Evolutionary conservation across 2,113 vertebrate genomes (phyloP).

Genomic region (Dicerorhinus sumatrensis): DNA sequence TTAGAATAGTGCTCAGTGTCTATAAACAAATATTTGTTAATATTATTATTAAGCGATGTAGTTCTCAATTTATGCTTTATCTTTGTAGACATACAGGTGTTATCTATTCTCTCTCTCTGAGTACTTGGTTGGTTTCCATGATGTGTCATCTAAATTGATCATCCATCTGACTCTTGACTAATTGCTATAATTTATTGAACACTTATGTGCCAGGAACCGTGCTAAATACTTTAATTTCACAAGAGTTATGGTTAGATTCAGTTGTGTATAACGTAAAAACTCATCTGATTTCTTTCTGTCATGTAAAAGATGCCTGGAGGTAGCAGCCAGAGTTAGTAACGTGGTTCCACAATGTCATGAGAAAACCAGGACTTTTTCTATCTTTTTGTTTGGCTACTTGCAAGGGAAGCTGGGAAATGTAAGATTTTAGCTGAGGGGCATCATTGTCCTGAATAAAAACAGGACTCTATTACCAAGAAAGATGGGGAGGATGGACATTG

Average conservation of each 20-base stretch:
- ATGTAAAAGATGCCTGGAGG: not conserved
- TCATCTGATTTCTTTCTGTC: not conserved
- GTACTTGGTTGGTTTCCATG: not conserved
- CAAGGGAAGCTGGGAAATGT: not conserved
- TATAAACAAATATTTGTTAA: slow-evolving; percentile 24
- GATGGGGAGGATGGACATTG: not conserved
- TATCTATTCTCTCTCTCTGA: not conserved
- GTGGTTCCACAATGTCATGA: not conserved
- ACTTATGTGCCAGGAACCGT: slow-evolving; percentile 3
- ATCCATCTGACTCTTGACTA: not conserved
- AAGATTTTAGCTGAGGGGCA: not conserved
- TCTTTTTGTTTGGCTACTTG: slow-evolving; percentile 9
- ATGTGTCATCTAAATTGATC: not conserved
- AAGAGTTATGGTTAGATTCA: not conserved
- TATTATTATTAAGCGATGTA: not conserved
- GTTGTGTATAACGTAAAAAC: not conserved
- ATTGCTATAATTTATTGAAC: slow-evolving; percentile 19
- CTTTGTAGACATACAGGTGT: not conserved
- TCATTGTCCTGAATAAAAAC: slow-evolving; percentile 18
- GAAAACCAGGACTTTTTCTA: not conserved
- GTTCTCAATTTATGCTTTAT: not conserved
- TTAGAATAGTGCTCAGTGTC: not conserved
- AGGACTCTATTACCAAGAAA: not conserved
- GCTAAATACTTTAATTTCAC: slow-evolving; percentile 16
- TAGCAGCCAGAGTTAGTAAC: not conserved